Evolutionary conservation across 2,113 vertebrate genomes (phyloP), one percentile per base, ranked within the genome.

Genomic region (Larimichthys polyactis): DNA sequence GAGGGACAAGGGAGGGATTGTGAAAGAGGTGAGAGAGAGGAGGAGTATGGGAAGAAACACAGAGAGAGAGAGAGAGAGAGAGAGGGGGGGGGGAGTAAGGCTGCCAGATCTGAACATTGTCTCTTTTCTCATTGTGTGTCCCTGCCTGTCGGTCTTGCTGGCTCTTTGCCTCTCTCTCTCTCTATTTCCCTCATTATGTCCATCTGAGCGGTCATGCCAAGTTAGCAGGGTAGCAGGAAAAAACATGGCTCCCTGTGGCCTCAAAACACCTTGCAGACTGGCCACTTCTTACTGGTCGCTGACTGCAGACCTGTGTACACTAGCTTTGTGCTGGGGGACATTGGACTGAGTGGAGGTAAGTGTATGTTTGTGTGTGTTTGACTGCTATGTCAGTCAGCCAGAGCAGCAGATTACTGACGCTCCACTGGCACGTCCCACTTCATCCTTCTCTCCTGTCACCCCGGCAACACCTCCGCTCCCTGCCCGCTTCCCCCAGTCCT

Each of bases 101-200:
- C 88, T 94, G 92, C 84, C 93, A 93, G 81, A 75, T 92, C 77
- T 75, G 84, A 84, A 83, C 90, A 84, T 81, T 72, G 78, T 88
- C 92, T 90, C 79, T 71, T 84, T 75, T 72, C 83, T 90, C 59
- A 74, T 82, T 85, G 86, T 78, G 79, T 90, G 84, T 91, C 87
- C 81, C 87, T 81, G 67, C 9, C 82, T 93, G 84, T 91, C 91
- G 29, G 62, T 92, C 87, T 90, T 12, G 24, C 81, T 81, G 75
- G 59, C 83, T 78, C 58, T 12, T 32, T 17, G 12, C 1, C 57
- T 64, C 69, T 66, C 70, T 52, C 67, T 83, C 71, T 74, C 66
- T 72, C 81, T 76, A 63, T 89, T 73, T 90, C 87, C 81, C 81
- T 77, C 83, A 85, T 92, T 92, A 92, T 85, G 79, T 90, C 84